Conservation (phyloP, 2,888 invertebrate species). For the Catotricha subobsoleta region DNA sequence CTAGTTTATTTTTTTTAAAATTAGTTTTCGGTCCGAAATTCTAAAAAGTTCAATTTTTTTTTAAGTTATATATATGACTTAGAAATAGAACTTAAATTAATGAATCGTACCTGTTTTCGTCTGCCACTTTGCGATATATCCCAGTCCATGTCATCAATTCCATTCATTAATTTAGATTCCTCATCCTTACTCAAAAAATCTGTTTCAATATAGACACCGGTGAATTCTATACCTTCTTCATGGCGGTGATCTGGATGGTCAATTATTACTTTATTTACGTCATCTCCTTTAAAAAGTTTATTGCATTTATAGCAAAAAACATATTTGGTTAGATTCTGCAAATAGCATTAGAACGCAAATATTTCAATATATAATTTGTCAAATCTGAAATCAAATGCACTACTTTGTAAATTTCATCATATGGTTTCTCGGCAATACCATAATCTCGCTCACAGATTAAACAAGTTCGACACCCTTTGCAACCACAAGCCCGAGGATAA, state of each 20-base stretch:
- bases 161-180: conserved; percentile 41
- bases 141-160: conserved; percentile 72
- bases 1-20: conserved; percentile 82
- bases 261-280: conserved; percentile 35
- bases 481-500: conserved; percentile 63
- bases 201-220: conserved; percentile 47
- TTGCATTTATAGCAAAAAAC: conserved; percentile 62
- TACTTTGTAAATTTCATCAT: conserved; percentile 24
- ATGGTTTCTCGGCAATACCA: conserved; percentile 30
- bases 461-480: conserved; percentile 84
- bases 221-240: conserved; percentile 39
- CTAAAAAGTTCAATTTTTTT: conserved; percentile 24
- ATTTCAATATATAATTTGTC: not conserved
- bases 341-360: no score
- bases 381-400: conserved; percentile 7
- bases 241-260: conserved; percentile 45
- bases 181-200: conserved; percentile 60
- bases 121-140: conserved; percentile 87
- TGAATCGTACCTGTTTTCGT: conserved; percentile 50
- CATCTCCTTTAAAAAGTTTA: conserved; percentile 59
- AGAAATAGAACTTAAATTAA: not conserved
- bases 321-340: conserved; percentile 6
- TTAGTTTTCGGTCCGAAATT: conserved; percentile 98
- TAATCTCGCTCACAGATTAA: conserved; percentile 61
- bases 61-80: not conserved